phyloP scores from a whole-genome alignment of 2,797 vertebrate species.

The Melanotaenia boesemani region DNA sequence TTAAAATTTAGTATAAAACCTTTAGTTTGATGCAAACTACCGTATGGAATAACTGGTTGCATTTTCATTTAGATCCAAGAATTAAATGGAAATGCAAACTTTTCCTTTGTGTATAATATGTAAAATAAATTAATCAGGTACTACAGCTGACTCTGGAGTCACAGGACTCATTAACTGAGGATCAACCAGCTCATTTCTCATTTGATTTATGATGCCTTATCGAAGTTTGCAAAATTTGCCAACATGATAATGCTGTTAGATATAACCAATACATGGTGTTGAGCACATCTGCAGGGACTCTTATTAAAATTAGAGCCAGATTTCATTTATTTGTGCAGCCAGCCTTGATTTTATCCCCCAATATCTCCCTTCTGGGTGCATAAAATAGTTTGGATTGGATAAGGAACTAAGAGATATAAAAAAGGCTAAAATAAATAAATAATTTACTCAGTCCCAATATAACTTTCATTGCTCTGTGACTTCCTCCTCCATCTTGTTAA shows the following conservation, averaged over 20 bases:
- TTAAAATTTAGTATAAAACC: too few relatives aligned
- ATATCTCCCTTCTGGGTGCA: background rate
- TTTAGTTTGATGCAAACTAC: background rate
- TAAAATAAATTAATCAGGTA: background rate
- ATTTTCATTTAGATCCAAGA: background rate
- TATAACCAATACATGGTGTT: conserved; percentile 71
- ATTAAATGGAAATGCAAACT: background rate
- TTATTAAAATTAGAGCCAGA: background rate
- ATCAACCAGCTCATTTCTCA: background rate
- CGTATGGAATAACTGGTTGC: too few relatives aligned
- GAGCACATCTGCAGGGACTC: conserved; percentile 24
- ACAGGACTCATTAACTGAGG: background rate
- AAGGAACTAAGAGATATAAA: background rate
- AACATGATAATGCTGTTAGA: conserved; percentile 73
- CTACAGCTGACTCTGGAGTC: background rate
- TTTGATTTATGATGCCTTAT: conserved; percentile 70
- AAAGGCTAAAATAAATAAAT: background rate
- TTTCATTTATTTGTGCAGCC: background rate
- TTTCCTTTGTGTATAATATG: background rate
- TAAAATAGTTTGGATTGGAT: background rate
- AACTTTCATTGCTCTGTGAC: background rate
- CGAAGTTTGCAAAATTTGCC: conserved; percentile 69
- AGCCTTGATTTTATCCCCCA: background rate
- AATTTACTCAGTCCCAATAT: background rate
- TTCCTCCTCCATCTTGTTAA: background rate